Base-by-base conservation (phyloP, 2,797 vertebrate genomes). In the Botia almorhae region DNA sequence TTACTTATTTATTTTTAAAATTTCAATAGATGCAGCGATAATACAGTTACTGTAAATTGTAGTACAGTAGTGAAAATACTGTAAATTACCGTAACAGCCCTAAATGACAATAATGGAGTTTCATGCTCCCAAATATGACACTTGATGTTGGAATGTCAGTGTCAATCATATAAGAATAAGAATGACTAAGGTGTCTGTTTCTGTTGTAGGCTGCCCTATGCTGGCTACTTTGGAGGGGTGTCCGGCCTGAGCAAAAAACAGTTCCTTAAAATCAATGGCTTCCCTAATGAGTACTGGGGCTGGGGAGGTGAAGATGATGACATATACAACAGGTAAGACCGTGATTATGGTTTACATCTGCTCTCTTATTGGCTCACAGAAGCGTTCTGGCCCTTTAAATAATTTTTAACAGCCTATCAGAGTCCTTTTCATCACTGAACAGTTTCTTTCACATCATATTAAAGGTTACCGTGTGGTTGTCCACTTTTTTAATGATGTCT, bases 301-400 rank as follows among this genome's bases (percentile, higher is more conserved):
- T 99, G 97, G 97, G 97, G 97, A 87, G 97, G 97, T 26, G 97
- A 99, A 88, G 97, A 99, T 2, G 97, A 99, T 11, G 97, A 99
- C 92, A 99, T 99, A 88, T 99, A 98, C 90, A 99, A 99, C 94
- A 94, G 98, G 98, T 98, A 84, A 90, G 39, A 69, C 2, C 13
- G 65, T 36, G 6, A 58, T 75, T 53, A 17, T 26, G 60, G 7
- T 75, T 16, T 69, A 21, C 51, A 7, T 23, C 16, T 51, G 60
- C 29, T 26, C 5, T 48, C 19, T 29, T 0, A 29, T 5, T 61
- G 60, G 6, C 23, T 61, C 60, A 7, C 16, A 5, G 60, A 4
- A 29, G 7, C 10, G 3, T 21, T 23, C 56, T 26, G 56, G 10
- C 11, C 21, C 19, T 14, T 23, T 43, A 43, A 43, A 43, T 43